A percentile compares a stretch with the other conserved stretches of the same genome.
Evolutionary conservation across 2,797 vertebrate species (phyloP).

Genomic region (Eulemur mongoz): DNA sequence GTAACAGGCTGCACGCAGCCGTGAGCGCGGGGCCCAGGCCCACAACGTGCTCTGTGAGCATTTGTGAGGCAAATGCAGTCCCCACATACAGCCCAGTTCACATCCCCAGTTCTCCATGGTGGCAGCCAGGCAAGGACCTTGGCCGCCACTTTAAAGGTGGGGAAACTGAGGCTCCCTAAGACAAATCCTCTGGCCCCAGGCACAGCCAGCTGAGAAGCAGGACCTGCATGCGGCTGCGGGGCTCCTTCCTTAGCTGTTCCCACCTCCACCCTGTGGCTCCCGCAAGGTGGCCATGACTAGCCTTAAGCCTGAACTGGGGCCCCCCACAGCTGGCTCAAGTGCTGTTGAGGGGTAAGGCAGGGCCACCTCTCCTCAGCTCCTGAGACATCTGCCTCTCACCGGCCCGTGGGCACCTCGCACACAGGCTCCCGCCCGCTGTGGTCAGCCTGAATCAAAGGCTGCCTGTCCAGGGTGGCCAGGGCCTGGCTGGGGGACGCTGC

Average conservation of each 20-base stretch:
- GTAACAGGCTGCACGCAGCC: accelerated
- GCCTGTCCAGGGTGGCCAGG: not conserved
- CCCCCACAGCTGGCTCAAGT: accelerated
- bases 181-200: accelerated
- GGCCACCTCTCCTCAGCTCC: not conserved
- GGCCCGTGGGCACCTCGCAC: accelerated
- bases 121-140: not conserved
- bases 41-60: accelerated
- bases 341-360: not conserved
- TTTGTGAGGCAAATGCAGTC: accelerated
- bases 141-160: not conserved
- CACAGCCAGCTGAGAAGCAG: accelerated
- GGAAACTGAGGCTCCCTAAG: accelerated
- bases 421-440: accelerated
- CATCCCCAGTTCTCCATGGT: accelerated
- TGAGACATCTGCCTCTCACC: not conserved
- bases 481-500: not conserved
- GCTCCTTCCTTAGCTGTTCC: not conserved
- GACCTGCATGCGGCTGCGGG: accelerated
- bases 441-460: not conserved
- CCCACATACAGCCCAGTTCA: accelerated
- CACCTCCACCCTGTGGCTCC: accelerated
- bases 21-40: accelerated
- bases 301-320: not conserved
- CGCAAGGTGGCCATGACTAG: not conserved